These are phyloP conservation scores for Craterocephalus amniculus DNA, from an alignment of 2,797 vertebrate genomes.

Conservation along the genomic window DNA sequence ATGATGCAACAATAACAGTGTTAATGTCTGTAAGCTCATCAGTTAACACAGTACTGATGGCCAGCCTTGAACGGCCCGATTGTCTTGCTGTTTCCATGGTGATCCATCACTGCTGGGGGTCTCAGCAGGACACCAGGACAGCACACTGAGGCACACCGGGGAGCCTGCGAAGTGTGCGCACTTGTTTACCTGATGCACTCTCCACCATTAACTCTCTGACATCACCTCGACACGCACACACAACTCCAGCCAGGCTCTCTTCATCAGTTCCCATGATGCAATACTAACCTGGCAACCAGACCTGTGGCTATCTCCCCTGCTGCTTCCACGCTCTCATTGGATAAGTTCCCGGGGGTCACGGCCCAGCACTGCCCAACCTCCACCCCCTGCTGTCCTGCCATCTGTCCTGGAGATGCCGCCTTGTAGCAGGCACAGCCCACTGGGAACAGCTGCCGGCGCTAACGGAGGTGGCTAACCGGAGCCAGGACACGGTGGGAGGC, in stretches of 20 bases:
- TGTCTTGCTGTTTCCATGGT: slow-evolving; percentile 70
- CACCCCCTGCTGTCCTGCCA: slow-evolving; percentile 45
- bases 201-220: slow-evolving; percentile 57
- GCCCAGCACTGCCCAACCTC: slow-evolving; percentile 29
- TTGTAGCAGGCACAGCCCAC: slow-evolving; percentile 41
- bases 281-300: slow-evolving; percentile 71
- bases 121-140: slow-evolving; percentile 70
- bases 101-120: slow-evolving; percentile 59
- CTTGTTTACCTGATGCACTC: slow-evolving; percentile 47
- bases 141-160: slow-evolving; percentile 67
- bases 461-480: slow-evolving; percentile 42
- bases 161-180: slow-evolving; percentile 33
- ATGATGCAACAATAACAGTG: slow-evolving; percentile 12
- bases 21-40: slow-evolving; percentile 5
- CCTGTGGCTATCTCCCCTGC: slow-evolving; percentile 68
- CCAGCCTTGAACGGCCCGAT: slow-evolving; percentile 12
- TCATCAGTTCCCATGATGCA: slow-evolving; percentile 67
- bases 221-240: slow-evolving; percentile 46
- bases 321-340: slow-evolving; percentile 57
- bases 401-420: slow-evolving; percentile 60
- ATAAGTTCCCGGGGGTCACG: slow-evolving; percentile 61
- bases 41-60: slow-evolving; percentile 29
- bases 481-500: slow-evolving; percentile 53
- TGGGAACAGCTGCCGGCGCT: slow-evolving; percentile 65
- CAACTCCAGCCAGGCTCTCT: slow-evolving; percentile 17